phyloP scores from a whole-genome alignment of 2,888 invertebrate species.

The Eilema sororculum region DNA sequence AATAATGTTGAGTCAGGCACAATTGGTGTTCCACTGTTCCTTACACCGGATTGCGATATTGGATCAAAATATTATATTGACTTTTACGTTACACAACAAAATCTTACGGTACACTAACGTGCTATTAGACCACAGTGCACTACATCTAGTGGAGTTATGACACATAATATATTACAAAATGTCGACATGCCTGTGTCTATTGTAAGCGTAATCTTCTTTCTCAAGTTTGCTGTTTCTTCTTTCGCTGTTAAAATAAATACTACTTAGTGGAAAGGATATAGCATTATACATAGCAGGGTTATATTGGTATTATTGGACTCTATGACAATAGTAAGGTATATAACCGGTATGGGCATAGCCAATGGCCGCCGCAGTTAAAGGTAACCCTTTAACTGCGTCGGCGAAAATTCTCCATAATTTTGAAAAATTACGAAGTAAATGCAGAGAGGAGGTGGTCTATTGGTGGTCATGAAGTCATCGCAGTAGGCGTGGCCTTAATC shows the following conservation, averaged over 20 bases:
- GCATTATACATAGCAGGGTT: not conserved
- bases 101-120: constrained; percentile 7
- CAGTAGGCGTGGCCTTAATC: too few relatives aligned
- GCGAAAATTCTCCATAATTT: too few relatives aligned
- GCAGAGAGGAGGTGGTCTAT: too few relatives aligned
- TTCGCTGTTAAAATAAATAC: constrained; percentile 64
- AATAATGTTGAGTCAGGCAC: too few relatives aligned
- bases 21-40: too few relatives aligned
- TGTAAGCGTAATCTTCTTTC: constrained; percentile 53
- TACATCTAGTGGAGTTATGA: constrained; percentile 38
- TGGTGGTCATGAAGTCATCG: too few relatives aligned
- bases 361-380: too few relatives aligned
- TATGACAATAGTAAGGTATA: not conserved
- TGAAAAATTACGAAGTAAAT: too few relatives aligned
- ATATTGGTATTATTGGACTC: not conserved
- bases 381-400: too few relatives aligned
- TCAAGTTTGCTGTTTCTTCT: constrained; percentile 61
- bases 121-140: constrained; percentile 41
- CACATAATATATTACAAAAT: constrained; percentile 43
- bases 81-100: not conserved
- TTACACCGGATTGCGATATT: too few relatives aligned
- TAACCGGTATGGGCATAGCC: not conserved
- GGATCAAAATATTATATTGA: too few relatives aligned
- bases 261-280: constrained; percentile 12
- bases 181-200: constrained; percentile 72